Percentiles rank a stretch among this genome's conserved stretches.
Evolutionary conservation across 2,113 vertebrate genomes (phyloP).

Genomic region (Corythornis madagascariensis): DNA sequence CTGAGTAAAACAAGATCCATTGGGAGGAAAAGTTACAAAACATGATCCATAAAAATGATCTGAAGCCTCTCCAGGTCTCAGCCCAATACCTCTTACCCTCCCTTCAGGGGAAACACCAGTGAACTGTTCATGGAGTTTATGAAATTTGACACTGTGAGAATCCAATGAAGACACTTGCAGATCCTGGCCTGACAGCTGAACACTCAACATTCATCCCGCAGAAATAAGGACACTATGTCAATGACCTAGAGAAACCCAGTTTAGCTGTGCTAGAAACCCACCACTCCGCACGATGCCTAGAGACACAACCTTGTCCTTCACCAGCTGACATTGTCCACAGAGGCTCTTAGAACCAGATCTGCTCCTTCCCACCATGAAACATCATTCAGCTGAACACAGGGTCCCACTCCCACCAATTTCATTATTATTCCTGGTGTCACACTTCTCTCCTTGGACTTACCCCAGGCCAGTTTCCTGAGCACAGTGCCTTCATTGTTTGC

Average conservation of each 20-base stretch:
- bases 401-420: neutral
- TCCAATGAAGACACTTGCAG: neutral
- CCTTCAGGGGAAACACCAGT: neutral
- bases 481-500: neutral
- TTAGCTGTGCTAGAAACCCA: neutral
- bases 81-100: neutral
- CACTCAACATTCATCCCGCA: neutral
- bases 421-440: too few species aligned
- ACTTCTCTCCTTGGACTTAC: too few species aligned
- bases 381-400: neutral
- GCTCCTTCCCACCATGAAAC: neutral
- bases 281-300: fast-evolving
- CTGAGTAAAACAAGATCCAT: neutral
- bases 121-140: neutral
- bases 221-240: neutral
- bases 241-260: neutral
- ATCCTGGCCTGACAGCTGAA: neutral
- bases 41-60: neutral
- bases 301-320: neutral
- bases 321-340: neutral
- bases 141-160: neutral
- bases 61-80: neutral
- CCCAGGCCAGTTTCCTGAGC: neutral
- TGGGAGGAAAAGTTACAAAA: neutral
- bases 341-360: neutral